Percentiles rank a stretch among this genome's conserved stretches.
phyloP scores from a whole-genome alignment of 2,797 vertebrate species.

The Parotocinclus haroldoi region DNA sequence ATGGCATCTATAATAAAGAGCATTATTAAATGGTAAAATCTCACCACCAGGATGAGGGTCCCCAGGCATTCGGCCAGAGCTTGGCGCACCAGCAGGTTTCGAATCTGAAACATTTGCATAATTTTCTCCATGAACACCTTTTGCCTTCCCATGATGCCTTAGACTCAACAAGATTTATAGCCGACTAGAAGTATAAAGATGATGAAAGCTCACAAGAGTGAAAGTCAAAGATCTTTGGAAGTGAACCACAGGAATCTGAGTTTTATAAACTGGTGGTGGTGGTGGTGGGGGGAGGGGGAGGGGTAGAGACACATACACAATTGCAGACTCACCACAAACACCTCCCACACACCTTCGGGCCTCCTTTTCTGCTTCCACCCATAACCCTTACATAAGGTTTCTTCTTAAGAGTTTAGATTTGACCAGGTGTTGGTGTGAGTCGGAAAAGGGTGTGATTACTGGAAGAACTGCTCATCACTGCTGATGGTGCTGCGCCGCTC shows the following conservation, averaged over 20 bases:
- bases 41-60: constrained; percentile 82
- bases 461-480: too few relatives aligned
- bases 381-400: neutral
- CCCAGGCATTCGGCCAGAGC: constrained; percentile 81
- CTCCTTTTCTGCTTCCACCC: constrained; percentile 1
- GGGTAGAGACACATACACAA: constrained; percentile 4
- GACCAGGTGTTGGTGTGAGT: too few relatives aligned
- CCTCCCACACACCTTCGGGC: neutral
- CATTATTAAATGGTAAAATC: constrained; percentile 48
- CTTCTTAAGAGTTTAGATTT: neutral
- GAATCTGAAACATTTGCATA: constrained; percentile 68
- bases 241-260: constrained; percentile 35
- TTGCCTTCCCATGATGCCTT: constrained; percentile 73
- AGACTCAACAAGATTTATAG: constrained; percentile 20
- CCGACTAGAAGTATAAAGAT: constrained; percentile 7
- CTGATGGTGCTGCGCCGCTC: too few relatives aligned
- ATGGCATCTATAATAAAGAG: neutral
- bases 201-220: neutral
- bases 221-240: constrained; percentile 10
- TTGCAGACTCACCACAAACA: neutral
- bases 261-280: constrained; percentile 23
- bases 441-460: too few relatives aligned
- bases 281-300: too few relatives aligned
- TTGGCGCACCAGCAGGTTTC: constrained; percentile 74
- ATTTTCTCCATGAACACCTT: constrained; percentile 72